Base-by-base conservation (phyloP, 2,797 vertebrate species). In the Dendrocincla fuliginosa region DNA sequence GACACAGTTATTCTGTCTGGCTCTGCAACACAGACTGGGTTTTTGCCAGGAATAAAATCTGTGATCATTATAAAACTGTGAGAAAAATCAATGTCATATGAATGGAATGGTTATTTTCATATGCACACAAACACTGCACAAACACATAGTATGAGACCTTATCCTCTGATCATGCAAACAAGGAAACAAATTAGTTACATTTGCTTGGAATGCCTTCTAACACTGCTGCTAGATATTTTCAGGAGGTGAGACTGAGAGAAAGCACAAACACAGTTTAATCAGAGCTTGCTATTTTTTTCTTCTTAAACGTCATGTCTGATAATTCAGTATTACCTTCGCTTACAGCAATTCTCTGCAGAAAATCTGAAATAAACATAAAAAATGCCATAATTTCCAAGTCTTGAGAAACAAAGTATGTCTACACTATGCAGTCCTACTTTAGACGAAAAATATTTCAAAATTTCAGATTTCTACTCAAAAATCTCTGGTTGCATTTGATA, bases 1-100 rank as follows among this genome's bases (percentile, higher is more conserved):
- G 82, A 95, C 67, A 79, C 68, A 84, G 89, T 84, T 95, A 90
- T 44, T 84, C 71, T 78, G 44, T 80, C 55, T 85, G 69, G 81
- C 61, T 91, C 77, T 73, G 65, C 19, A 87, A 91, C 52, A 39
- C 80, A 90, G 74, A 61, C 64, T 78, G 76, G 44, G 13, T 49
- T 95, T 84, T 89, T 73, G 28, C 56, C 63, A 70, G 50, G 28
- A 65, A 87, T 69, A 89, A 93, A 94, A 92, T 61, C 85, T 92
- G 71, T 65, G 67, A 91, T 90, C 61, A 67, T 59, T 78, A 89
- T 41, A 93, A 89, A 91, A 90, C 37, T 50, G 56, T 74, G 69
- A 91, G 70, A 92, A 96, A 96, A 95, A 87, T 87, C 73, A 59
- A 49, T 55, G 57, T 67, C 47, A 42, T 64, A 56, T 46, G 55